phyloP scores from a whole-genome alignment of 2,888 invertebrate species.

The Caenorhabditis sp. region DNA sequence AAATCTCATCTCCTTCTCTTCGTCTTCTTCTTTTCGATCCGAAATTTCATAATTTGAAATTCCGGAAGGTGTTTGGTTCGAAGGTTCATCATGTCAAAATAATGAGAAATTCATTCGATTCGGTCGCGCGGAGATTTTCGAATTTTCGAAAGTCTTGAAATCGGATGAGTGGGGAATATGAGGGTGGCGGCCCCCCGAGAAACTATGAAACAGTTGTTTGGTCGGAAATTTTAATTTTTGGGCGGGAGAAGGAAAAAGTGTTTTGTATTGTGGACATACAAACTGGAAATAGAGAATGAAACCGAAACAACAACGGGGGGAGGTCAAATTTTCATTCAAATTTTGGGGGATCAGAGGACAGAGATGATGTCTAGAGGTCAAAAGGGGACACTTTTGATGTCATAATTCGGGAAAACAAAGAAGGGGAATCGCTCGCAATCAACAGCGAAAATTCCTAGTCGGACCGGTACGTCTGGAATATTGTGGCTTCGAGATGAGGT shows the following conservation, averaged over 20 bases:
- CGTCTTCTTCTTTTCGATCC: neutral
- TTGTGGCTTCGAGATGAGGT: too few species aligned
- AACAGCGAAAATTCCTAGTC: too few species aligned
- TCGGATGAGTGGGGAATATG: neutral
- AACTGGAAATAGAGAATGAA: neutral
- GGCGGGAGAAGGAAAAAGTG: neutral
- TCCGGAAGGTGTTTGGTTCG: slow-evolving; percentile 28
- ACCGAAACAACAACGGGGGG: neutral
- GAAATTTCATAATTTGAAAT: slow-evolving; percentile 20
- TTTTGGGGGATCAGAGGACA: neutral
- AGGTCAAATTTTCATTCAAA: slow-evolving; percentile 1
- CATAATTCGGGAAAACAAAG: too few species aligned
- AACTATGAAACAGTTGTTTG: slow-evolving; percentile 8
- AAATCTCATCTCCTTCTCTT: neutral
- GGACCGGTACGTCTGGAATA: too few species aligned
- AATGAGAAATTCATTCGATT: slow-evolving; percentile 39
- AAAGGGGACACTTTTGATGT: neutral
- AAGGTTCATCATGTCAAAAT: slow-evolving; percentile 27
- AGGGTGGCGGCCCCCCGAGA: slow-evolving; percentile 10
- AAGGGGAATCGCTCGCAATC: too few species aligned
- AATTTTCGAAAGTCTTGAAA: slow-evolving; percentile 8
- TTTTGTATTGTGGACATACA: neutral
- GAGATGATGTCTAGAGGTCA: slow-evolving; percentile 10
- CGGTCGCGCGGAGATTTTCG: neutral
- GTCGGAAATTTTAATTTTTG: slow-evolving; percentile 22